Evolutionary conservation across 2,797 vertebrate species (phyloP), one percentile per base, ranked within the genome.

Genomic region (Petrocephalus sullivani): DNA sequence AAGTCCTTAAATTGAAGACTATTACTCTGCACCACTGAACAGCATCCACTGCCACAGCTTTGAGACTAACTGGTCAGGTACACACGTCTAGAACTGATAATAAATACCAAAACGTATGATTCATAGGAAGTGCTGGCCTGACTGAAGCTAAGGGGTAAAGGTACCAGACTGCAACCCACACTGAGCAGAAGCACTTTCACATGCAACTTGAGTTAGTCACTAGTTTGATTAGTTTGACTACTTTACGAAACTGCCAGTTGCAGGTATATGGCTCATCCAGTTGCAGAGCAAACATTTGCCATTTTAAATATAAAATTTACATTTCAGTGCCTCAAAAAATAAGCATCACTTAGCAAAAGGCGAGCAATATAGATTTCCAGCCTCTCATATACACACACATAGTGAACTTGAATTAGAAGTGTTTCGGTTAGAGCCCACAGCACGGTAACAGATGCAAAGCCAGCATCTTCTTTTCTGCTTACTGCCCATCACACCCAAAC

Each of bases 241-340:
- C 37, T 83, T 53, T 12, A 16, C 41, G 12, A 84, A 64, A 83
- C 41, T 19, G 4, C 3, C 56, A 46, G 81, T 19, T 53, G 49
- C 8, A 67, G 60, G 28, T 46, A 12, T 56, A 71, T n/a, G 51
- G 49, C 46, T 85, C 60, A 28, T 85, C 49, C 57, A 16, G 57
- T 19, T 61, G 82, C 60, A 61, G 67, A 51, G 33, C 23, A 75
- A 86, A 86, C 14, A 86, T 58, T 41, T 86, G 82, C 28, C 67
- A 75, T 75, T 64, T 28, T 37, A 75, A 71, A 81, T 81, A 46
- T 87, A 87, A 16, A 64, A 53, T 78, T 54, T 78, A 71, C 51
- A 87, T 75, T 53, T 87, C 61, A 87, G 46, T 56, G 51, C 64
- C 21, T 85, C 49, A 49, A 88, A 71, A 88, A 85, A 61, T 21